Evolutionary conservation across 2,113 vertebrate species (phyloP).

Genomic region (Quiscalus mexicanus): DNA sequence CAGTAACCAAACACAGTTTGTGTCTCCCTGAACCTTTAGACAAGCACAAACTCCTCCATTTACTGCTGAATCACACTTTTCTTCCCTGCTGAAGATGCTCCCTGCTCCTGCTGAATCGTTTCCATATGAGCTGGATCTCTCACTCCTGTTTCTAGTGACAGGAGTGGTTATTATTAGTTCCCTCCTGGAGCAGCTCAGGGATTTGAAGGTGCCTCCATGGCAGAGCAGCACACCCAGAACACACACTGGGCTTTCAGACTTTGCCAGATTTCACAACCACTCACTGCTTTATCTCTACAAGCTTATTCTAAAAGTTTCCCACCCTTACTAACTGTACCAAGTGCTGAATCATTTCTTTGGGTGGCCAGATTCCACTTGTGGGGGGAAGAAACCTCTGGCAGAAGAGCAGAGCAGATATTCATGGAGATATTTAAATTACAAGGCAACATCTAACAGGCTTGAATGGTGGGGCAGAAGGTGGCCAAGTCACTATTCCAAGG

Average conservation of each 20-base stretch:
- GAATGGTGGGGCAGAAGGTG: background rate
- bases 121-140: background rate
- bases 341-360: constrained; percentile 36
- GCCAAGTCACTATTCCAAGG: background rate
- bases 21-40: background rate
- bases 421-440: background rate
- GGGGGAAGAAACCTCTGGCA: constrained; percentile 3
- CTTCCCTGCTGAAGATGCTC: background rate
- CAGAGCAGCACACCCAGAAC: background rate
- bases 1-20: background rate
- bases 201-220: background rate
- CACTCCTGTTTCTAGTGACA: background rate
- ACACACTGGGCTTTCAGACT: background rate
- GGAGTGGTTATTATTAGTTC: background rate
- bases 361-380: background rate
- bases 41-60: background rate
- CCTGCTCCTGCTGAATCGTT: background rate
- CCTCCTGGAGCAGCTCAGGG: background rate
- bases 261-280: background rate
- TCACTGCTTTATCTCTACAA: constrained; percentile 20
- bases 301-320: constrained; percentile 1
- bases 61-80: background rate
- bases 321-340: constrained; percentile 15
- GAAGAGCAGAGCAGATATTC: background rate
- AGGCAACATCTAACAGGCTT: background rate